A percentile compares a stretch with the other conserved stretches of the same genome.
phyloP scores from a whole-genome alignment of 2,888 invertebrate species.

The Pharmacophagus antenor region DNA sequence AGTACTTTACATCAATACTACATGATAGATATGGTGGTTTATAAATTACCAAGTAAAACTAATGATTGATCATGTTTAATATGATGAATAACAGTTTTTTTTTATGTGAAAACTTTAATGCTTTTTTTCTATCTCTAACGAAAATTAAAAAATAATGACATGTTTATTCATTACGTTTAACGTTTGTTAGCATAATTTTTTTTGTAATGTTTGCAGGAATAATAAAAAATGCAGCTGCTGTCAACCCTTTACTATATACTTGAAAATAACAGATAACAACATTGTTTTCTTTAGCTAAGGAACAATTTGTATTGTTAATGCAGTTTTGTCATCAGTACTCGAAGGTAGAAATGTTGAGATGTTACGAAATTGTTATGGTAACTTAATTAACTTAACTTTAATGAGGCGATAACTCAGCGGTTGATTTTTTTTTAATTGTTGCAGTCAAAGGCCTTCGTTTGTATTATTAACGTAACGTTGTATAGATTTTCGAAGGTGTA shows the following conservation, averaged over 20 bases:
- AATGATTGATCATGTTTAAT: too few relatives aligned
- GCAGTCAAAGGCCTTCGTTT: not conserved
- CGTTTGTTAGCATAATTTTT: too few relatives aligned
- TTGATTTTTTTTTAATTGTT: not conserved
- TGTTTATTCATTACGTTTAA: too few relatives aligned
- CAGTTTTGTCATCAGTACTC: constrained; percentile 2
- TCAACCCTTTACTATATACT: not conserved
- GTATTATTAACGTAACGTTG: not conserved
- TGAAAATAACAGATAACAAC: constrained; percentile 4
- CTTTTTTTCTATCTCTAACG: too few relatives aligned
- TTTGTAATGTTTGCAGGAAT: not conserved
- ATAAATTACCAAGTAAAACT: too few relatives aligned
- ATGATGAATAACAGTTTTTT: too few relatives aligned
- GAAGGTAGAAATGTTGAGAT: not conserved
- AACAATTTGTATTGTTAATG: constrained; percentile 13
- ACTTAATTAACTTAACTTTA: not conserved
- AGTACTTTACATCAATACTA: too few relatives aligned
- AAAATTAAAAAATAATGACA: too few relatives aligned
- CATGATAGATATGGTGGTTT: too few relatives aligned
- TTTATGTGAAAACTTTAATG: too few relatives aligned
- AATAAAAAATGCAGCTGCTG: not conserved
- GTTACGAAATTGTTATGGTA: not conserved
- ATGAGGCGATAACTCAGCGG: not conserved
- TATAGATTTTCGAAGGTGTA: not conserved
- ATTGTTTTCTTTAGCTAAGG: not conserved